Evolutionary conservation across 1,140 invertebrate species (phyloP), one percentile per base, ranked within the genome.

Genomic region (Anadara kagoshimensis): DNA sequence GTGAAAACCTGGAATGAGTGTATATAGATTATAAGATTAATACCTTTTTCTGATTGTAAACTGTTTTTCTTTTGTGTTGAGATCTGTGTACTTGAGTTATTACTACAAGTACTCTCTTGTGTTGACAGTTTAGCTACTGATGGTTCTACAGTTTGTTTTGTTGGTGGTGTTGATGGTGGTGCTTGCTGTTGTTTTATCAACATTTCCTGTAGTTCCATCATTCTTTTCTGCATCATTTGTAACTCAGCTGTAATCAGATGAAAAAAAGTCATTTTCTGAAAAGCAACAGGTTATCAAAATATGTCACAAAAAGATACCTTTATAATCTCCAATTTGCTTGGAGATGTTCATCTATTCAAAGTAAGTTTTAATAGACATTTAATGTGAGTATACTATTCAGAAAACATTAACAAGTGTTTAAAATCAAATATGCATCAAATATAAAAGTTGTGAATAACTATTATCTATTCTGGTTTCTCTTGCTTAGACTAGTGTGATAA

Each of bases 181-280:
- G 1, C 0, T 47, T 24, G 1, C 16, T 49, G 29, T 5, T 20
- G 11, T 11, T 41, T 59, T 24, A 36, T 59, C 44, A 51, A 22
- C 56, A 58, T 64, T 43, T 54, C 26, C 29, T 56, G 74, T 10
- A 83, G 44, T 51, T 75, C 78, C 24, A 70, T 57, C 81, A 83
- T 83, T 43, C 75, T 75, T 66, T 76, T 64, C 57, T 83, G 76
- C 78, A 83, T 80, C 26, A 65, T 61, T 2, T 68, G 53, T 47
- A 83, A 62, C 68, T 80, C 76, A 49, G 78, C 73, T 78, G 51
- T 24, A 54, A 73, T 51, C 36, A 61, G 7, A 29, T 16, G 22
- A 29, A 62, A 8, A n/a, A 10, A 43, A 44, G 11, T 62, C 43
- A 18, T 2, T 11, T 18, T 18, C 29, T 8, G 5, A 16, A 41